A percentile compares a stretch with the other conserved stretches of the same genome.
phyloP scores from a whole-genome alignment of 2,888 invertebrate genomes.

The Nysson spinosus region DNA sequence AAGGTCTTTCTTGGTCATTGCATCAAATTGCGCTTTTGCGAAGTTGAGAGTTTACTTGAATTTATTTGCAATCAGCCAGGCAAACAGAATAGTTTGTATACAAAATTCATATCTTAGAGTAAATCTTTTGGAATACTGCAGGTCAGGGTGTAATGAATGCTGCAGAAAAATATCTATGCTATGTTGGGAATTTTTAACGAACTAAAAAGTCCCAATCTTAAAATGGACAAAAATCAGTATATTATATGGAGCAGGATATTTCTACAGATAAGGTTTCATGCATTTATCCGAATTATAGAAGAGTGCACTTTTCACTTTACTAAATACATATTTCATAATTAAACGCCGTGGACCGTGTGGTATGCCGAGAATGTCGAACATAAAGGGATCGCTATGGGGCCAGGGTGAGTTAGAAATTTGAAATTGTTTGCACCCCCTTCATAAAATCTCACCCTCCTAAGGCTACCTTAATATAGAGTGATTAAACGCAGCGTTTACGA shows the following conservation, averaged over 20 bases:
- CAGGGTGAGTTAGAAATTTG: slow-evolving; percentile 53
- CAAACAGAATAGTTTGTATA: too few relatives aligned
- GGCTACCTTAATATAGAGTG: slow-evolving; percentile 37
- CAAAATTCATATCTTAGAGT: too few relatives aligned
- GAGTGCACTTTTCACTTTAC: slow-evolving; percentile 48
- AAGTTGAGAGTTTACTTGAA: too few relatives aligned
- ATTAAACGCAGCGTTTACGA: slow-evolving; percentile 43
- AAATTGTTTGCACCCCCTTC: slow-evolving; percentile 58
- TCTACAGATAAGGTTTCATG: slow-evolving; percentile 18
- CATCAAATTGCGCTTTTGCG: too few relatives aligned
- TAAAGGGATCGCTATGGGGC: slow-evolving; percentile 50
- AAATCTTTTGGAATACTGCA: too few relatives aligned
- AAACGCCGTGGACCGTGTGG: slow-evolving; percentile 49
- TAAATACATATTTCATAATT: slow-evolving; percentile 62
- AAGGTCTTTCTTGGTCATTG: too few relatives aligned
- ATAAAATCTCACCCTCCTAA: slow-evolving; percentile 43
- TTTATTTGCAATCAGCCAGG: too few relatives aligned
- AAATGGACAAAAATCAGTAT: slow-evolving; percentile 6
- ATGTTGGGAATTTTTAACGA: too few relatives aligned
- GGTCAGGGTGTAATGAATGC: too few relatives aligned
- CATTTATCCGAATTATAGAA: slow-evolving; percentile 50
- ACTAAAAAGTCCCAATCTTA: too few relatives aligned
- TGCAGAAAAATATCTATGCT: too few relatives aligned
- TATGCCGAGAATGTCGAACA: slow-evolving; percentile 56
- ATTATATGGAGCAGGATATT: slow-evolving; percentile 7